Conservation (phyloP, 2,797 vertebrate species). For the Tarsius wallacei region DNA sequence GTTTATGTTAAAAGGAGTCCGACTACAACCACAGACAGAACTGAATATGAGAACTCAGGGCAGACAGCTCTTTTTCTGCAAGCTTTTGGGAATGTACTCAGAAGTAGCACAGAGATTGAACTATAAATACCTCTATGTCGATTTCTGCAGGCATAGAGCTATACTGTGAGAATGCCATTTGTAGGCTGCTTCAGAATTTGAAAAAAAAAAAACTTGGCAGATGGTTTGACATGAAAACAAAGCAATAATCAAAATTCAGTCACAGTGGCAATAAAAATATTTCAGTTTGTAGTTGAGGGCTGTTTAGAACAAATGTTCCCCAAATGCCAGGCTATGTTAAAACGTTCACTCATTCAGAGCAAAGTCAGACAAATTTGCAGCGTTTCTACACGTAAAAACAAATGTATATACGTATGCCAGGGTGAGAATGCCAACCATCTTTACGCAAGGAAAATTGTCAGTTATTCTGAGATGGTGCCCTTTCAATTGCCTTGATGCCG, state of each 20-base stretch:
- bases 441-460: background rate
- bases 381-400: background rate
- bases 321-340: background rate
- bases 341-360: background rate
- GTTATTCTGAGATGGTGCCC: background rate
- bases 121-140: background rate
- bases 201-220: background rate
- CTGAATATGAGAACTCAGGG: background rate
- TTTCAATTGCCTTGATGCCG: background rate
- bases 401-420: background rate
- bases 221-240: slow-evolving; percentile 48
- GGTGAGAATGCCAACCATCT: background rate
- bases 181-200: background rate
- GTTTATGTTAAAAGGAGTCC: slow-evolving; percentile 16
- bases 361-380: background rate
- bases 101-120: background rate
- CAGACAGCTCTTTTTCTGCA: background rate
- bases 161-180: background rate
- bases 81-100: background rate
- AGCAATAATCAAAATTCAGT: slow-evolving; percentile 21
- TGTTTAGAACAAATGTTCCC: slow-evolving; percentile 8
- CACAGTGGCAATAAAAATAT: slow-evolving; percentile 17
- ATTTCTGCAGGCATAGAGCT: background rate
- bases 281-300: background rate
- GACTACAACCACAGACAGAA: background rate